A percentile compares a stretch with the other conserved stretches of the same genome.
phyloP scores from a whole-genome alignment of 2,797 vertebrate genomes.

The Miopithecus talapoin region DNA sequence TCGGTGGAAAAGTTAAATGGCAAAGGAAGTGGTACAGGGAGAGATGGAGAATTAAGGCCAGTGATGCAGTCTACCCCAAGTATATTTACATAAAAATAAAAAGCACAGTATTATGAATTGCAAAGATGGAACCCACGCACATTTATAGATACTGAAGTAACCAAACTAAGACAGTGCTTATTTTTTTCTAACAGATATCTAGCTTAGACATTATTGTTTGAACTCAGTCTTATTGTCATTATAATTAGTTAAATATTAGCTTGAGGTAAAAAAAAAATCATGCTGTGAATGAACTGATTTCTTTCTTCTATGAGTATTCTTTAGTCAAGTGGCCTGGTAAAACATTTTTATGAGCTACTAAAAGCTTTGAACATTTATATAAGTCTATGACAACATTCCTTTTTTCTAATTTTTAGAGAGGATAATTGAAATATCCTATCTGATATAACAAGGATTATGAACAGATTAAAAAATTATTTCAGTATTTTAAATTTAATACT shows the following conservation, averaged over 20 bases:
- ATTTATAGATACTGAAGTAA: not conserved
- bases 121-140: not conserved
- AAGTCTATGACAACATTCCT: not conserved
- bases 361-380: slow-evolving; percentile 20
- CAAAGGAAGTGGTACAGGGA: not conserved
- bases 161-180: not conserved
- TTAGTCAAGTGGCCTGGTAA: not conserved
- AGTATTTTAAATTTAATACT: slow-evolving; percentile 50
- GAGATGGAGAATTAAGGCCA: not conserved
- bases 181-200: not conserved
- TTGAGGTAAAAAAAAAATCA: not conserved
- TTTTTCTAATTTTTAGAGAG: slow-evolving; percentile 36
- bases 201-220: not conserved
- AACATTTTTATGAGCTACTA: slow-evolving; percentile 21
- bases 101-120: not conserved
- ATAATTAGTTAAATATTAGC: slow-evolving; percentile 35
- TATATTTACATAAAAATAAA: slow-evolving; percentile 21
- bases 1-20: not conserved
- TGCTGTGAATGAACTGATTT: not conserved
- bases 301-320: not conserved
- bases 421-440: not conserved
- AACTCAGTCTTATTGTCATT: slow-evolving; percentile 32
- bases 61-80: not conserved
- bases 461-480: slow-evolving; percentile 1
- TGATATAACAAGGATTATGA: slow-evolving; percentile 37